A percentile compares a stretch with the other conserved stretches of the same genome.
Conservation (phyloP, 2,797 vertebrate genomes). For the Melopsittacus undulatus region DNA sequence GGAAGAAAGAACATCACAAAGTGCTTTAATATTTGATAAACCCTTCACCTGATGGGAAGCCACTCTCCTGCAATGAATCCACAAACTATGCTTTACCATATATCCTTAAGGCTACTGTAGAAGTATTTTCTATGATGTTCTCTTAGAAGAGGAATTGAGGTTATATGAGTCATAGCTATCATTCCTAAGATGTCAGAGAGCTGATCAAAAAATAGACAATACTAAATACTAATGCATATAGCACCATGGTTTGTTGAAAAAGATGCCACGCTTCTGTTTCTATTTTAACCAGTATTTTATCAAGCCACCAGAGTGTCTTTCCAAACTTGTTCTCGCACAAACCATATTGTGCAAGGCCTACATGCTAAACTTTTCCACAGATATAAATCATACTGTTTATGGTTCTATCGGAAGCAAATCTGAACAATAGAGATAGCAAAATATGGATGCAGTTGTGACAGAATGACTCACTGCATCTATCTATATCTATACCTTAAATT, state of each 20-base stretch:
- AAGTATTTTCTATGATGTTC: slow-evolving; percentile 5
- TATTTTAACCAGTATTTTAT: neutral
- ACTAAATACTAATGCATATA: neutral
- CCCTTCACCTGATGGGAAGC: neutral
- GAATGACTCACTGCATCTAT: neutral
- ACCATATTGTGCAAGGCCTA: neutral
- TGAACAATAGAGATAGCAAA: neutral
- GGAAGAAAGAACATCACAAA: neutral
- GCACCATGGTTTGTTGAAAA: neutral
- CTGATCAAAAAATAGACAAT: neutral
- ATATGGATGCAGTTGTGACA: neutral
- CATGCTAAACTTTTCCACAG: neutral
- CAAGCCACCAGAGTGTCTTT: neutral
- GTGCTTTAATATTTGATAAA: slow-evolving; percentile 21
- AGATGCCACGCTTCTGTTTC: neutral
- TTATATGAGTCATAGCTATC: neutral
- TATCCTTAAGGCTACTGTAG: neutral
- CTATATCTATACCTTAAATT: neutral
- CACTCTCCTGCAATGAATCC: neutral
- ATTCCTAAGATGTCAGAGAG: slow-evolving; percentile 14
- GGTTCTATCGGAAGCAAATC: neutral
- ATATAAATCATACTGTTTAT: neutral
- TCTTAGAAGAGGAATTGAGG: neutral
- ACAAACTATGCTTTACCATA: neutral
- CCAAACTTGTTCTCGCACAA: neutral